Evolutionary conservation across 1,140 invertebrate species (phyloP), one percentile per base, ranked within the genome.

Genomic region (Zaprionus africanus): DNA sequence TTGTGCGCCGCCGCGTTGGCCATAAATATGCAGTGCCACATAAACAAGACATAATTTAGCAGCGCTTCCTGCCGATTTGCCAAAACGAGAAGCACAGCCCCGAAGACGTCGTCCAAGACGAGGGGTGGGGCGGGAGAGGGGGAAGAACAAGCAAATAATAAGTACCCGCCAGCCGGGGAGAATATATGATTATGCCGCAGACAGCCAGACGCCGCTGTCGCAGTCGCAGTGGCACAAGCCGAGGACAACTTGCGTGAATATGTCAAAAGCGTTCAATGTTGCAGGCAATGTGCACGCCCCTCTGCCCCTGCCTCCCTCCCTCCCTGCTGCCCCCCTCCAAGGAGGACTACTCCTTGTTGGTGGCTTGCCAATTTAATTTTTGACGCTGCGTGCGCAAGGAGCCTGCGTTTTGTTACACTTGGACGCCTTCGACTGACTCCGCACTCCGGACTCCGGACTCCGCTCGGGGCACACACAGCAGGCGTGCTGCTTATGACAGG

Each of bases 41-140:
- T 90, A 90, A 90, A 90, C 86, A 90, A 90, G 82, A 90, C 86
- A 90, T 90, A 90, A 90, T 90, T 90, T 90, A 90, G 82, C 73
- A 74, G 84, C 56, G 72, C 82, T 90, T 90, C 86, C 82, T 86
- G 87, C 86, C 79, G 80, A 86, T 83, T 91, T 90, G 82, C 87
- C 86, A 86, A 90, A 90, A 86, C 70, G n/a, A 81, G 70, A 61
- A 59, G 54, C 9, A 34, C 9, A 34, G 31, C 9, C 31, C 9
- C 17, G 0, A 56, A 26, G 38, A 57, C 19, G 12, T 34, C 5
- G 22, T 13, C 9, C 19, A 28, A 17, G 36, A 63, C 28, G 12
- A 53, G 19, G 34, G 36, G 38, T 6, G 17, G 66, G 24, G 36
- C 17, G 31, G 31, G 7, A 11, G 31, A 31, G 31, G 46, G 7